Evolutionary conservation across 2,888 invertebrate species (phyloP).

Genomic region (Alloplasta piceator): DNA sequence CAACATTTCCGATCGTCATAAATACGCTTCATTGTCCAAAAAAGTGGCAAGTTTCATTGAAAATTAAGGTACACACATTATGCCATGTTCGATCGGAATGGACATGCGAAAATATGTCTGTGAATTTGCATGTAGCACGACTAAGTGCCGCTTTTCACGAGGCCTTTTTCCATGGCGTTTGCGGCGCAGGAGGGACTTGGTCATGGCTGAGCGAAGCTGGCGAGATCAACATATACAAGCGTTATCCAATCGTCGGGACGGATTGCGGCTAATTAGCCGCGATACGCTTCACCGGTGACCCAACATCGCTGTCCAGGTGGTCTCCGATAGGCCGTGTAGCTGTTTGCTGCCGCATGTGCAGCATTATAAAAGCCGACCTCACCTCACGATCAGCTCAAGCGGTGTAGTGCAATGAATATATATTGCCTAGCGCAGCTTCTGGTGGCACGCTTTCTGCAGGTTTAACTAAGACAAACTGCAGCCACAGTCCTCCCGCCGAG

Average conservation of each 20-base stretch:
- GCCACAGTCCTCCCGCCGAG: neutral
- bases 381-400: conserved; percentile 4
- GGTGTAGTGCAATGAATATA: conserved; percentile 34
- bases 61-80: neutral
- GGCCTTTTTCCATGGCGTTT: conserved; percentile 54
- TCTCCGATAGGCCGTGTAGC: conserved; percentile 62
- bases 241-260: conserved; percentile 75
- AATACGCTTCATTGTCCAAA: conserved; percentile 12
- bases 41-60: conserved; percentile 24
- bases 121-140: conserved; percentile 31
- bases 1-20: too few species aligned
- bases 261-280: conserved; percentile 76
- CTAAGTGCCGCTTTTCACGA: conserved; percentile 40
- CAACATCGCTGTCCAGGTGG: conserved; percentile 72
- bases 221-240: conserved; percentile 44
- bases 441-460: conserved; percentile 51
- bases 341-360: conserved; percentile 10
- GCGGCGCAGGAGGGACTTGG: conserved; percentile 75
- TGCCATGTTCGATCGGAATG: neutral
- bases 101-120: conserved; percentile 22
- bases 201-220: conserved; percentile 72
- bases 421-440: conserved; percentile 43
- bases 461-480: neutral
- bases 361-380: neutral
- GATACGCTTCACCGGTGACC: conserved; percentile 73